Evolutionary conservation across 2,888 invertebrate species (phyloP).

Genomic region (Sesia apiformis): DNA sequence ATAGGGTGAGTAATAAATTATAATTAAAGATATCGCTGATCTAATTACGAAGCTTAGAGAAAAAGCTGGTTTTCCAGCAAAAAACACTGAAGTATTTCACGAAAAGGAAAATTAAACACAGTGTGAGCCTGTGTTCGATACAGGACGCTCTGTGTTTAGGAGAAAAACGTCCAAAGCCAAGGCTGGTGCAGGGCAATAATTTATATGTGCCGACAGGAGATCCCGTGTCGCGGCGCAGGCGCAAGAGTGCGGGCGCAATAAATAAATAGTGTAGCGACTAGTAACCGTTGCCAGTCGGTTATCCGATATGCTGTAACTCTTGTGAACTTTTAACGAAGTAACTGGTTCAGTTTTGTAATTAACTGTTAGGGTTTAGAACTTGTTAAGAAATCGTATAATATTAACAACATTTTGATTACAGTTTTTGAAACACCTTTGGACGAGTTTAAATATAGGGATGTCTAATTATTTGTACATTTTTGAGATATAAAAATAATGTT

Average conservation of each 20-base stretch:
- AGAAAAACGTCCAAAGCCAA: conserved; percentile 11
- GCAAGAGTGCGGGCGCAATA: conserved; percentile 31
- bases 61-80: conserved; percentile 16
- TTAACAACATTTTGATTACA: too few species aligned
- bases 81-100: conserved; percentile 7
- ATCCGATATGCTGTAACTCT: conserved; percentile 45
- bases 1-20: conserved; percentile 46
- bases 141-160: conserved; percentile 1
- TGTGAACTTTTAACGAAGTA: conserved; percentile 32
- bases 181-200: conserved; percentile 37
- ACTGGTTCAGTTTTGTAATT: conserved; percentile 9
- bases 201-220: conserved; percentile 46
- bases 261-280: conserved; percentile 44
- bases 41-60: conserved; percentile 33
- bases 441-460: too few species aligned
- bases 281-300: conserved; percentile 25
- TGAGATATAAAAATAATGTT: too few species aligned
- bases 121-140: neutral
- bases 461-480: too few species aligned
- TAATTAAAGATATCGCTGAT: conserved; percentile 45
- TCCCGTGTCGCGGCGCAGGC: conserved; percentile 40
- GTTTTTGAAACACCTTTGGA: too few species aligned
- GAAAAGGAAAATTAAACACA: neutral
- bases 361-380: neutral
- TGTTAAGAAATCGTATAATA: neutral